phyloP scores from a whole-genome alignment of 1,140 invertebrate species.

The Proales similis region DNA sequence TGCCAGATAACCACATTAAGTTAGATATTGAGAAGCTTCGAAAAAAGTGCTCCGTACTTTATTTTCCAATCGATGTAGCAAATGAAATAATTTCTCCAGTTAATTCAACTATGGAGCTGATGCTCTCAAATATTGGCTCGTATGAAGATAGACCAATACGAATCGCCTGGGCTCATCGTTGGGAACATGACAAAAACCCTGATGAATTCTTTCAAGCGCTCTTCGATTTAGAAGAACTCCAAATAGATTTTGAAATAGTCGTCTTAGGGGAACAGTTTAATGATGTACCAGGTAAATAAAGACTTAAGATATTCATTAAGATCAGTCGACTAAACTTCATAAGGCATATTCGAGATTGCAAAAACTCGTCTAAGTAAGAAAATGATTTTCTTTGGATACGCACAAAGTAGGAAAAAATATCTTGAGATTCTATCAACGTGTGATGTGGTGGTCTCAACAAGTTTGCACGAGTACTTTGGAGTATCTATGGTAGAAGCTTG shows the following conservation, averaged over 20 bases:
- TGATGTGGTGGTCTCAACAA: constrained; percentile 66
- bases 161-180: constrained; percentile 69
- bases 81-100: neutral
- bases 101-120: neutral
- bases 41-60: constrained; percentile 61
- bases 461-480: constrained; percentile 68
- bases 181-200: constrained; percentile 73
- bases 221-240: constrained; percentile 56
- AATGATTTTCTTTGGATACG: constrained; percentile 61
- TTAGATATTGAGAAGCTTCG: constrained; percentile 56
- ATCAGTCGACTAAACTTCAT: constrained; percentile 30
- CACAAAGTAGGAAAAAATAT: constrained; percentile 58
- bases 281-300: constrained; percentile 55
- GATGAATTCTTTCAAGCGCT: constrained; percentile 60
- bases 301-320: neutral
- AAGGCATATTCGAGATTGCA: constrained; percentile 52
- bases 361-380: constrained; percentile 55
- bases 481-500: constrained; percentile 67
- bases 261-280: constrained; percentile 60
- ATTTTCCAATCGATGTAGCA: constrained; percentile 61
- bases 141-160: constrained; percentile 52
- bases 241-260: constrained; percentile 59
- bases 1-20: constrained; percentile 60
- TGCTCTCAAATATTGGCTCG: neutral
- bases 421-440: constrained; percentile 55